Conservation (phyloP, 2,113 vertebrate genomes). For the Acrocephalus kingi region DNA sequence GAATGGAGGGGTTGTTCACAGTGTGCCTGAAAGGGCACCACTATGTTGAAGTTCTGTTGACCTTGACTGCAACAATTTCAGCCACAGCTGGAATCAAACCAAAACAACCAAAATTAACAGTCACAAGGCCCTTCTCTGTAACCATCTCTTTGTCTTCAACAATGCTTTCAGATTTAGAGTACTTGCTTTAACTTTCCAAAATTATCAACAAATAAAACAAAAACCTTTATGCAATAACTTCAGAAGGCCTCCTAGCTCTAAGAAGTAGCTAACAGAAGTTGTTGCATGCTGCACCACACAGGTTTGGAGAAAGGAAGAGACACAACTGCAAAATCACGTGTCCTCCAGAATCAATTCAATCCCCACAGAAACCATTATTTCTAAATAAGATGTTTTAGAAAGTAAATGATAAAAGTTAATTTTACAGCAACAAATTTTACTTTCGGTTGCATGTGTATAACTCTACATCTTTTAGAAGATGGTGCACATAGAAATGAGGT, state of each 20-base stretch:
- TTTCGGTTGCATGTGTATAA: neutral
- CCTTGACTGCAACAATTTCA: neutral
- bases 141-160: neutral
- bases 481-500: neutral
- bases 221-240: neutral
- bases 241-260: neutral
- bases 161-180: neutral
- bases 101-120: neutral
- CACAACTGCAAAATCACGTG: neutral
- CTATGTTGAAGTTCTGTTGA: neutral
- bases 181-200: neutral
- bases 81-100: neutral
- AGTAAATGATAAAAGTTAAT: constrained; percentile 43
- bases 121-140: neutral
- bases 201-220: neutral
- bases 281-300: neutral
- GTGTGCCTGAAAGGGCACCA: neutral
- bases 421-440: neutral
- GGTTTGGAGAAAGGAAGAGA: neutral
- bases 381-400: neutral
- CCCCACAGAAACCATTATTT: neutral
- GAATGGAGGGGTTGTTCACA: neutral
- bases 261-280: neutral
- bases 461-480: neutral
- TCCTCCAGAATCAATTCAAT: neutral